Evolutionary conservation across 2,113 vertebrate species (phyloP), one percentile per base, ranked within the genome.

Genomic region (Calcarius ornatus): DNA sequence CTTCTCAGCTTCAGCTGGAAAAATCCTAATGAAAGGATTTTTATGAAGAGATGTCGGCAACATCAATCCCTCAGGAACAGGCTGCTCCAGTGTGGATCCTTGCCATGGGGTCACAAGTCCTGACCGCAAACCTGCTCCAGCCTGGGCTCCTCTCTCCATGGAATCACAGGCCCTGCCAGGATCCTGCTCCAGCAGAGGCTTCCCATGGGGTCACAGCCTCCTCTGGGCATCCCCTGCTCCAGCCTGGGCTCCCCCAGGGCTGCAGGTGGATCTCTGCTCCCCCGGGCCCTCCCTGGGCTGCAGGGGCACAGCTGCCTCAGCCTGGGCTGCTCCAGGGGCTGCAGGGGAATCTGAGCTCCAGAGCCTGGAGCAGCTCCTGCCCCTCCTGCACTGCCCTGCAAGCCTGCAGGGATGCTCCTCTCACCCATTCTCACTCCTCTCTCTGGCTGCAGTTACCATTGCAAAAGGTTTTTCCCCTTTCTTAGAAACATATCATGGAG

Each of bases 371-470:
- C 40, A 35, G 16, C n/a, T 80, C 57, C 75, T 87, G 30, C 20
- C 57, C 48, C 35, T 79, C 24, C 38, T 10, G 40, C 56, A 3
- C 56, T 40, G 48, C 16, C 48, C 24, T 54, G 47, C 2, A 0
- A 7, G 5, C 10, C 48, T 56, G 25, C 31, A 35, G 35, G 21
- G 11, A 9, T 56, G 30, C 2, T 64, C 10, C 31, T 37, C 16
- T 0, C 31, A 25, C 1, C 16, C 0, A 0, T 3, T 4, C 21
- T 71, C 33, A 11, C 10, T 30, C 8, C 15, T 22, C 23, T 23
- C 23, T 42, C 25, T 23, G 17, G 7, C 9, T 64, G 20, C 27
- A 54, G 9, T 56, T 57, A 15, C 20, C 17, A 31, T 15, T 8
- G 4, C 14, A 72, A 21, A 25, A 13, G 3, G 2, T n/a, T 50